These are phyloP conservation scores for Zaprionus bogoriensis DNA, from an alignment of 2,888 invertebrate genomes.

Conservation along the genomic window DNA sequence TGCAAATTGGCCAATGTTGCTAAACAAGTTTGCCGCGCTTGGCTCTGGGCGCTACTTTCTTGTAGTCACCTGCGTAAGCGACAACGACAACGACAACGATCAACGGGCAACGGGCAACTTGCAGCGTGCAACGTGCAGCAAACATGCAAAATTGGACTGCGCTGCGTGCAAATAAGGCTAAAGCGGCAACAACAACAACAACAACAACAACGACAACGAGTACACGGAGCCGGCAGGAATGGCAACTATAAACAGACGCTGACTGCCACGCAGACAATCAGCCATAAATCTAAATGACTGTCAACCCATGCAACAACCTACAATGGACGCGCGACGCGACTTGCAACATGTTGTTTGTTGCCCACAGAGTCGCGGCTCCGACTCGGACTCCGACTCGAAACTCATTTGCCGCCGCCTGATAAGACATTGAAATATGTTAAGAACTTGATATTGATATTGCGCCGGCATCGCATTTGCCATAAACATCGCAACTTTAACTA, in stretches of 20 bases:
- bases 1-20: conserved; percentile 79
- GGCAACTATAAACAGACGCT: conserved; percentile 61
- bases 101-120: conserved; percentile 20
- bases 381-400: conserved; percentile 12
- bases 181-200: conserved; percentile 44
- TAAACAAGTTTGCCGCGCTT: conserved; percentile 70
- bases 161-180: conserved; percentile 77
- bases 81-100: conserved; percentile 57
- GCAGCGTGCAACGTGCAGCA: conserved; percentile 23
- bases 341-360: conserved; percentile 69
- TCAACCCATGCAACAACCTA: conserved; percentile 68
- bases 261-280: conserved; percentile 72
- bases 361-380: conserved; percentile 25
- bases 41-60: conserved; percentile 52
- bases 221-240: conserved; percentile 3
- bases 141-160: conserved; percentile 74
- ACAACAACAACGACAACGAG: conserved; percentile 21
- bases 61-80: conserved; percentile 79
- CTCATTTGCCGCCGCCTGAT: conserved; percentile 76
- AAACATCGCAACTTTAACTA: conserved; percentile 68
- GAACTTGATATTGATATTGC: conserved; percentile 79
- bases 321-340: conserved; percentile 45
- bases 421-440: conserved; percentile 71
- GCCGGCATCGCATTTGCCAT: conserved; percentile 66
- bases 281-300: conserved; percentile 79